phyloP scores from a whole-genome alignment of 2,888 invertebrate species.

The Enoplolaimus lenunculus region DNA sequence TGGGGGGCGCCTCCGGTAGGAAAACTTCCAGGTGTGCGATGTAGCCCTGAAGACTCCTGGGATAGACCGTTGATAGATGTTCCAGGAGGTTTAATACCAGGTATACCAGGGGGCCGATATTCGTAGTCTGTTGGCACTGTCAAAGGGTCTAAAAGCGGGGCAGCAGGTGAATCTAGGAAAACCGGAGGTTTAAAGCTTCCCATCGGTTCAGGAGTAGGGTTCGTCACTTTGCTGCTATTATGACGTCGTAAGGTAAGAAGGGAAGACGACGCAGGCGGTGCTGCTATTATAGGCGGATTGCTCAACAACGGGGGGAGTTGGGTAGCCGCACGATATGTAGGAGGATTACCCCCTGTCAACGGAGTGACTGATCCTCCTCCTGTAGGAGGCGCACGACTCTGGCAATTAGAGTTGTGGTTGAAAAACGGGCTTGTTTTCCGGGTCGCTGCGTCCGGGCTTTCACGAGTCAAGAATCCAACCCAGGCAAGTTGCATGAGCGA shows the following conservation, averaged over 20 bases:
- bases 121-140: slow-evolving; percentile 31
- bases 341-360: too few relatives aligned
- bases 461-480: slow-evolving; percentile 24
- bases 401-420: neutral
- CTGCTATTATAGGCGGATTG: neutral
- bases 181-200: too few relatives aligned
- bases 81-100: neutral
- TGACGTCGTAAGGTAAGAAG: neutral
- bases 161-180: neutral
- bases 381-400: neutral
- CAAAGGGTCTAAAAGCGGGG: neutral
- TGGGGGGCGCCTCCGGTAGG: neutral
- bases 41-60: neutral
- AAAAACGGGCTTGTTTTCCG: neutral
- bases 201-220: neutral
- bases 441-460: slow-evolving; percentile 1
- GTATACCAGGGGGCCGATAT: slow-evolving; percentile 36
- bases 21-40: neutral
- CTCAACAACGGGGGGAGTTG: neutral
- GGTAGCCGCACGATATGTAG: too few relatives aligned
- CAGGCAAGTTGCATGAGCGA: slow-evolving; percentile 23
- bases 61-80: neutral
- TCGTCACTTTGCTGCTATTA: neutral
- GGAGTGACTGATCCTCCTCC: too few relatives aligned
- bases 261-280: neutral